A percentile compares a stretch with the other conserved stretches of the same genome.
These are phyloP conservation scores for Cinclus mexicanus DNA, from an alignment of 2,113 vertebrate species.

Conservation along the genomic window DNA sequence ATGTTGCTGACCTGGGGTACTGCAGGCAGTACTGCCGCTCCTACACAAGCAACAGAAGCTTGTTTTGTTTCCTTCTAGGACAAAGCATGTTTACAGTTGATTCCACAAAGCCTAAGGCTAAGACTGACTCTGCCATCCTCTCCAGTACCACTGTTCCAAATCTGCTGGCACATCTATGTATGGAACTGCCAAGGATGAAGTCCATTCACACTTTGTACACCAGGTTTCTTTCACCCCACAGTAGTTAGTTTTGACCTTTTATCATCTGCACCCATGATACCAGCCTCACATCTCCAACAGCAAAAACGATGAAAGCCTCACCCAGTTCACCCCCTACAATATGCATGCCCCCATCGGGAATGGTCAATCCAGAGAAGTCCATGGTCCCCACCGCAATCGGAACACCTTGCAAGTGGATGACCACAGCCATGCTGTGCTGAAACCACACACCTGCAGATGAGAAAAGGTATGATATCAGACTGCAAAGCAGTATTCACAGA, in stretches of 20 bases:
- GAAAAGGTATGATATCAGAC: conserved; percentile 90
- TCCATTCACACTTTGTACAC: conserved; percentile 89
- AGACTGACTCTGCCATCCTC: conserved; percentile 68
- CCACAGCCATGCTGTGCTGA: conserved; percentile 95
- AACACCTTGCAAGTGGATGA: conserved; percentile 95
- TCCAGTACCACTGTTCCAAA: conserved; percentile 73
- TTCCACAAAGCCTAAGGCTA: conserved; percentile 70
- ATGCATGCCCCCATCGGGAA: conserved; percentile 91
- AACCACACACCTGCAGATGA: conserved; percentile 92
- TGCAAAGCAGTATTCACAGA: conserved; percentile 45
- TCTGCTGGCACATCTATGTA: conserved; percentile 72
- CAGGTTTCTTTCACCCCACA: conserved; percentile 79
- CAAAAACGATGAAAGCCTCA: conserved; percentile 94
- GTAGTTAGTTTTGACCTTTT: conserved; percentile 85
- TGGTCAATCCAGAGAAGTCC: conserved; percentile 95
- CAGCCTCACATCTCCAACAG: conserved; percentile 85
- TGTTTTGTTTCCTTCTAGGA: conserved; percentile 77
- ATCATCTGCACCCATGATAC: conserved; percentile 85
- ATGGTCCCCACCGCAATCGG: conserved; percentile 90
- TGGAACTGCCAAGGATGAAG: conserved; percentile 86
- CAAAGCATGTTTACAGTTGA: conserved; percentile 73
- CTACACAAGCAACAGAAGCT: conserved; percentile 71
- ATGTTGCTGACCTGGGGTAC: conserved; percentile 76
- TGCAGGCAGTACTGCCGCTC: conserved; percentile 79
- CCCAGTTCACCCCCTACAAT: conserved; percentile 95